Percentiles rank a stretch among this genome's conserved stretches.
Evolutionary conservation across 2,113 vertebrate species (phyloP).

Genomic region (Carassius gibelio): DNA sequence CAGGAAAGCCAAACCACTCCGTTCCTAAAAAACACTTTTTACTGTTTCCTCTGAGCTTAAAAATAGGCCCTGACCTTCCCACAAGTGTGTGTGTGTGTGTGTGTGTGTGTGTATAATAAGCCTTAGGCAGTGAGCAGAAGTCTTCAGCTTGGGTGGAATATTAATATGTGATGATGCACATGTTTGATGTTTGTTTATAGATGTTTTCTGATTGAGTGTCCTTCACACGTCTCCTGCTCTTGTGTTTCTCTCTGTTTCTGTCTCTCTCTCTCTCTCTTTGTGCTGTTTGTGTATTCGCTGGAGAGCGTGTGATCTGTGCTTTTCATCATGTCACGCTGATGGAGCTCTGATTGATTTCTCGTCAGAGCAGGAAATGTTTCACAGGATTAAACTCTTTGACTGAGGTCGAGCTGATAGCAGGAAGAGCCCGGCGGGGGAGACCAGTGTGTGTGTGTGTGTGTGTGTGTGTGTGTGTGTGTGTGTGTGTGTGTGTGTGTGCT

Average conservation of each 20-base stretch:
- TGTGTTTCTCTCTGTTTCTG: not conserved
- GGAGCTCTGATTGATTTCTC: slow-evolving; percentile 51
- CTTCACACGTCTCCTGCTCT: not conserved
- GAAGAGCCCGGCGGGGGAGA: not conserved
- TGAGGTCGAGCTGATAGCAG: not conserved
- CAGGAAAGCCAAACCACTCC: slow-evolving; percentile 31
- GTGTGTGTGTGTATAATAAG: not conserved
- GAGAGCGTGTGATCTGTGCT: slow-evolving; percentile 37
- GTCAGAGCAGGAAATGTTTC: slow-evolving; percentile 40
- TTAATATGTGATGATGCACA: not conserved
- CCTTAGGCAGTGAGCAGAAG: not conserved
- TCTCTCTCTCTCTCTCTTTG: slow-evolving; percentile 7
- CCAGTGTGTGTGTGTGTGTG: not conserved
- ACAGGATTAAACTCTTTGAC: slow-evolving; percentile 32
- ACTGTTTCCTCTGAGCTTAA: slow-evolving; percentile 24
- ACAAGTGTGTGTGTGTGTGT: not conserved
- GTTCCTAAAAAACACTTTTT: slow-evolving; percentile 29
- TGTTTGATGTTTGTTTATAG: not conserved
- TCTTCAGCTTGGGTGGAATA: not conserved
- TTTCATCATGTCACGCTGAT: slow-evolving; percentile 33
- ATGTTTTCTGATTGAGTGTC: not conserved
- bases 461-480: too few relatives aligned
- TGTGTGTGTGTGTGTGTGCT: not conserved
- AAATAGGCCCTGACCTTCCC: slow-evolving; percentile 7
- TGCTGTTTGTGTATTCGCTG: slow-evolving; percentile 33